Conservation (phyloP, 2,888 invertebrate genomes). For the Eustalomyia histrio region DNA sequence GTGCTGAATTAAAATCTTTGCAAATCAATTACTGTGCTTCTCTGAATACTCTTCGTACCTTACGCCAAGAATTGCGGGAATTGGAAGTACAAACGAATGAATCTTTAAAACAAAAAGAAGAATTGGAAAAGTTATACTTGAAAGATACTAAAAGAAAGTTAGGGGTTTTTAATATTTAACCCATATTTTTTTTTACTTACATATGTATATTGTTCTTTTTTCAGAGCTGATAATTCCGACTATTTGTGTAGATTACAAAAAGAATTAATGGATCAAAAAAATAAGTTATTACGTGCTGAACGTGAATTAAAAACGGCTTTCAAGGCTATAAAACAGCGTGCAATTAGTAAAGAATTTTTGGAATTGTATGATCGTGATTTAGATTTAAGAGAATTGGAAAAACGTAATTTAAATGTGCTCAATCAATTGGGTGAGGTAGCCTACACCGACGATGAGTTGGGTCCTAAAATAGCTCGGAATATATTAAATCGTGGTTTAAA, state of each 20-base stretch:
- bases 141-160: constrained; percentile 69
- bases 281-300: constrained; percentile 77
- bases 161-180: neutral
- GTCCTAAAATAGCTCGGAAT: constrained; percentile 73
- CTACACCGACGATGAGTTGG: constrained; percentile 71
- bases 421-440: constrained; percentile 82
- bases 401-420: constrained; percentile 81
- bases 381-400: constrained; percentile 82
- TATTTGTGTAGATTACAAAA: constrained; percentile 74
- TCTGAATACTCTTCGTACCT: constrained; percentile 69
- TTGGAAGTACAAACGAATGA: constrained; percentile 70
- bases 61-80: constrained; percentile 71
- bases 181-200: neutral
- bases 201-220: neutral
- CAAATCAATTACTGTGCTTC: constrained; percentile 72
- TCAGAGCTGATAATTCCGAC: constrained; percentile 73
- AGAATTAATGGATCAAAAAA: constrained; percentile 76
- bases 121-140: constrained; percentile 69
- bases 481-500: constrained; percentile 76
- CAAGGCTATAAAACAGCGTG: constrained; percentile 72
- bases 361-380: constrained; percentile 79
- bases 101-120: constrained; percentile 68
- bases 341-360: constrained; percentile 72
- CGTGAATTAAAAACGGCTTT: constrained; percentile 75
- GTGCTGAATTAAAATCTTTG: constrained; percentile 67